A percentile compares a stretch with the other conserved stretches of the same genome.
phyloP scores from a whole-genome alignment of 64 coral and sea anemone genomes.

The Actinia equina region DNA sequence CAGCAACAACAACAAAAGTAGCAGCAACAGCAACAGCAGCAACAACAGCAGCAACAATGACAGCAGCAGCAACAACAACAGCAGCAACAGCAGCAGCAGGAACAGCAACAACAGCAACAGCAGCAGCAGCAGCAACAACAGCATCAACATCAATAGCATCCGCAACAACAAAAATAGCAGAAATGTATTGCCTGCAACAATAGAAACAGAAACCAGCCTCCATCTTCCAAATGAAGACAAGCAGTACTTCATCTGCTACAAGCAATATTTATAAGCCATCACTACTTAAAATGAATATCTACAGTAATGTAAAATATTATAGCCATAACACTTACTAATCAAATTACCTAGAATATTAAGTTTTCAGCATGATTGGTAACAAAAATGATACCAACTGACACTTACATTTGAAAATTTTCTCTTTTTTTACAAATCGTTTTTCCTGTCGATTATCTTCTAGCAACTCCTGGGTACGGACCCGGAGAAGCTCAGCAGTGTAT shows the following conservation, averaged over 20 bases:
- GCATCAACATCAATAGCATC: background rate
- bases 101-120: background rate
- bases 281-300: no score
- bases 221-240: no score
- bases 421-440: background rate
- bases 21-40: background rate
- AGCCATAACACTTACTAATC: background rate
- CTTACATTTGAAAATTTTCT: no score
- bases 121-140: background rate
- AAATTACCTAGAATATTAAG: no score
- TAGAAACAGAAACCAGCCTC: background rate
- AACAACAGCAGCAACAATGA: background rate
- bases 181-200: background rate
- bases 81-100: background rate
- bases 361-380: no score
- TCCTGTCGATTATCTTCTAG: constrained; percentile 7
- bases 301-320: background rate
- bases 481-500: constrained; percentile 44
- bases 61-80: background rate
- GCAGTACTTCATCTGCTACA: no score
- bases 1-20: background rate
- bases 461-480: constrained; percentile 67
- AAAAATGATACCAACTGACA: no score
- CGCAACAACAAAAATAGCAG: background rate
- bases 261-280: no score